Percentiles rank a stretch among this genome's conserved stretches.
Evolutionary conservation across 2,888 invertebrate species (phyloP).

Genomic region (Lithosia quadra): DNA sequence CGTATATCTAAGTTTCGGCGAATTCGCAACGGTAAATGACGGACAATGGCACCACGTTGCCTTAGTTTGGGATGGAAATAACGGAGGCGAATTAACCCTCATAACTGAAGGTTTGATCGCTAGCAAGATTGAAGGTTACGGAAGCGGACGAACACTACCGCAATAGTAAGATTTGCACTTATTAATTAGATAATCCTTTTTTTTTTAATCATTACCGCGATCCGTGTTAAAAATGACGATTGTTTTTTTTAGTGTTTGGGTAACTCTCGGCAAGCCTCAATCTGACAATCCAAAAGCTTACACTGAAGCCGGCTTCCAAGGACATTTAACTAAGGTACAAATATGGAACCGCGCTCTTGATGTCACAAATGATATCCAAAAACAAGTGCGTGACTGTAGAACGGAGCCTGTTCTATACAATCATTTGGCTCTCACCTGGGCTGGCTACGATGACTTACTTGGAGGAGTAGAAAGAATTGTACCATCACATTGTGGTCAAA

Average conservation of each 20-base stretch:
- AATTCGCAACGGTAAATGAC: conserved; percentile 97
- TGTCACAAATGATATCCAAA: conserved; percentile 96
- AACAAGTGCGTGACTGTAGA: conserved; percentile 96
- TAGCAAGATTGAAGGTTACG: conserved; percentile 96
- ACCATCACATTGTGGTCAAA: conserved; percentile 96
- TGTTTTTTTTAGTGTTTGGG: conserved; percentile 91
- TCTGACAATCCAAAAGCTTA: conserved; percentile 93
- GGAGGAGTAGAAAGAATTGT: conserved; percentile 97
- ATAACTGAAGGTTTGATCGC: conserved; percentile 98
- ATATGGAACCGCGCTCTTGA: conserved; percentile 97
- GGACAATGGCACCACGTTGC: conserved; percentile 99
- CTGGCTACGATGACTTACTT: conserved; percentile 95
- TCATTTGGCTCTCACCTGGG: conserved; percentile 95
- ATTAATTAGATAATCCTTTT: too few relatives aligned
- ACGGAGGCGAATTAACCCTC: conserved; percentile 94
- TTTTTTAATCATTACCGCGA: background rate
- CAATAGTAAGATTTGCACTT: conserved; percentile 89
- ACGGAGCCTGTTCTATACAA: conserved; percentile 96
- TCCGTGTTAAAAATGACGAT: background rate
- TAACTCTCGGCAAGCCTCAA: conserved; percentile 96
- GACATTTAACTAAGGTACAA: conserved; percentile 97
- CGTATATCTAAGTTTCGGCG: conserved; percentile 95
- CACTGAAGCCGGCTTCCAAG: conserved; percentile 97
- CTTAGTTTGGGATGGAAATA: conserved; percentile 96
- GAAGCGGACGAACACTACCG: conserved; percentile 92